These are phyloP conservation scores for Trematomus loennbergii DNA, from an alignment of 2,113 vertebrate species.

Conservation along the genomic window DNA sequence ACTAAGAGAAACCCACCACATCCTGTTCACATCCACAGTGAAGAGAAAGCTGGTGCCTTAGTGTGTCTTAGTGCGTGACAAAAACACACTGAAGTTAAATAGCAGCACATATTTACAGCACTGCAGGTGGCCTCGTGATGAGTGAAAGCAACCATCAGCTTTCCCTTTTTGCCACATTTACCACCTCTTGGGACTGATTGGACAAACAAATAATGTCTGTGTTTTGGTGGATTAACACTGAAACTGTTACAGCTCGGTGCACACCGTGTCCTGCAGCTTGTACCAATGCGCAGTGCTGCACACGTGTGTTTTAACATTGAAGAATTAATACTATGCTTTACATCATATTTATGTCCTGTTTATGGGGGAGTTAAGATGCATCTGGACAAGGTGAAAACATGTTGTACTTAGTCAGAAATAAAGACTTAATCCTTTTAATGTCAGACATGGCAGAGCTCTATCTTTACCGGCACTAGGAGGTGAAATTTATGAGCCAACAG, in stretches of 20 bases:
- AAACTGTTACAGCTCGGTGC: conserved; percentile 48
- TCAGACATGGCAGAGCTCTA: neutral
- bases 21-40: conserved; percentile 41
- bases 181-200: conserved; percentile 45
- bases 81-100: conserved; percentile 47
- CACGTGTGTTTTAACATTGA: neutral
- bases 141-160: conserved; percentile 58
- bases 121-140: conserved; percentile 62
- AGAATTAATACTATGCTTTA: neutral
- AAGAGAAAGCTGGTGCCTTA: conserved; percentile 33
- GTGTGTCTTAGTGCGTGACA: conserved; percentile 14
- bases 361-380: neutral
- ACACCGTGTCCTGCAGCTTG: conserved; percentile 11
- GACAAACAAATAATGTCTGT: conserved; percentile 46
- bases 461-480: conserved; percentile 17
- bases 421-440: conserved; percentile 4
- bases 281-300: neutral
- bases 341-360: neutral
- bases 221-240: conserved; percentile 51
- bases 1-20: conserved; percentile 13
- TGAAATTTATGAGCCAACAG: conserved; percentile 69
- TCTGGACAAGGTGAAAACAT: conserved; percentile 2
- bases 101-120: conserved; percentile 35
- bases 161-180: conserved; percentile 58
- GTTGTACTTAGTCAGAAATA: conserved; percentile 14